These are phyloP conservation scores for Agrilus planipennis DNA, from an alignment of 1,140 invertebrate species.

Conservation along the genomic window DNA sequence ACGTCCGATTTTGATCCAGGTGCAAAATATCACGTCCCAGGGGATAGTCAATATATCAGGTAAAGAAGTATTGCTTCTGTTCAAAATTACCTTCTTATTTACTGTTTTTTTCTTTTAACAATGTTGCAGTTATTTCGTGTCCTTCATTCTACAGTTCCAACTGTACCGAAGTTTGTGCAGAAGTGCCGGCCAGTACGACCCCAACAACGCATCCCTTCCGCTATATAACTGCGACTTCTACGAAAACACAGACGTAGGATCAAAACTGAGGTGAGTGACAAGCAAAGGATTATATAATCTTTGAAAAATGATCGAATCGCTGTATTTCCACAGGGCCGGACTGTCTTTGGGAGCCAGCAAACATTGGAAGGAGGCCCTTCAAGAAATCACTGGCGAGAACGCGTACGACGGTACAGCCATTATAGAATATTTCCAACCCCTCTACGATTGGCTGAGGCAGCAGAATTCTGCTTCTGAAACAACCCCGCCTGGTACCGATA, in stretches of 20 bases:
- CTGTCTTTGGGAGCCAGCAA: constrained; percentile 46
- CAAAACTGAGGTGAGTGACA: constrained; percentile 12
- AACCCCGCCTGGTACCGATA: too few species aligned
- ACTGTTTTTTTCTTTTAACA: constrained; percentile 1
- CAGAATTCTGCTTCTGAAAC: too few species aligned
- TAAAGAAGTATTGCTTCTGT: too few species aligned
- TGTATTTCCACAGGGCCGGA: constrained; percentile 35
- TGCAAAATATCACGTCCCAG: constrained; percentile 49
- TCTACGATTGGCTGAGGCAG: constrained; percentile 11
- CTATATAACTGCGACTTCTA: constrained; percentile 50
- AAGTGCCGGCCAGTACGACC: constrained; percentile 40
- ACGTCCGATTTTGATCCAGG: constrained; percentile 47
- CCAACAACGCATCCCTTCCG: constrained; percentile 30
- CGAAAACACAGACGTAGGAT: constrained; percentile 16
- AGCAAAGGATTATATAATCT: too few species aligned
- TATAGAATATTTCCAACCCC: constrained; percentile 34
- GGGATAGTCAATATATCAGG: constrained; percentile 31
- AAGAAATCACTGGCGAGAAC: constrained; percentile 43
- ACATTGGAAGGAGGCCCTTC: constrained; percentile 48
- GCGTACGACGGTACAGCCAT: constrained; percentile 39
- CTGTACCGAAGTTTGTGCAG: constrained; percentile 49
- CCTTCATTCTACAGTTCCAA: constrained; percentile 48
- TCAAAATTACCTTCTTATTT: too few species aligned
- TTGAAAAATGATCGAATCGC: too few species aligned
- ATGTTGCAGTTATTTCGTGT: constrained; percentile 46